phyloP scores from a whole-genome alignment of 2,888 invertebrate genomes.

The Acronicta alni region DNA sequence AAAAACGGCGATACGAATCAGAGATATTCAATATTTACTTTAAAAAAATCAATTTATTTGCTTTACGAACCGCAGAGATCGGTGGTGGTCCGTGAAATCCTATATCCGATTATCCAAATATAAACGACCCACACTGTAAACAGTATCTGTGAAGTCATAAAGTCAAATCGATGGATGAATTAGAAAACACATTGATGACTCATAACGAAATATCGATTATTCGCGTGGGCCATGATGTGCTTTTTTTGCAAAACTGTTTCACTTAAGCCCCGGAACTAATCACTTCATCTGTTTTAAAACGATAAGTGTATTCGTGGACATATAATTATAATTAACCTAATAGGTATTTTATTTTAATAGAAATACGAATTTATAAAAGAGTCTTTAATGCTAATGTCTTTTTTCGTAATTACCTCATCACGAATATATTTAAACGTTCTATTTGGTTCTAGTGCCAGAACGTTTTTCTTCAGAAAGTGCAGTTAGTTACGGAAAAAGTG shows the following conservation, averaged over 20 bases:
- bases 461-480: constrained; percentile 10
- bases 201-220: constrained; percentile 68
- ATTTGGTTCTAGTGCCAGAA: constrained; percentile 7
- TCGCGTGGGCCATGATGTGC: constrained; percentile 73
- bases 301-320: constrained; percentile 56
- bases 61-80: constrained; percentile 54
- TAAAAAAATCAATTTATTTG: constrained; percentile 58
- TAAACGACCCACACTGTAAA: constrained; percentile 67
- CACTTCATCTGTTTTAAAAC: constrained; percentile 64
- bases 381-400: constrained; percentile 3
- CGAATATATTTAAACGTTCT: constrained; percentile 10
- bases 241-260: constrained; percentile 72
- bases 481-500: constrained; percentile 17
- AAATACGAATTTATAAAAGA: constrained; percentile 3
- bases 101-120: constrained; percentile 64
- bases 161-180: constrained; percentile 71
- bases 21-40: constrained; percentile 42
- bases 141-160: constrained; percentile 65
- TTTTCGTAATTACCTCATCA: constrained; percentile 8
- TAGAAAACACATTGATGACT: constrained; percentile 70
- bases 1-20: constrained; percentile 38
- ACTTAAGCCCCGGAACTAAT: constrained; percentile 76
- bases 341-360: constrained; percentile 54
- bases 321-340: constrained; percentile 60
- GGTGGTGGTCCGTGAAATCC: constrained; percentile 64